Base-by-base conservation (phyloP, 2,113 vertebrate genomes). In the Melanotaenia duboulayi region DNA sequence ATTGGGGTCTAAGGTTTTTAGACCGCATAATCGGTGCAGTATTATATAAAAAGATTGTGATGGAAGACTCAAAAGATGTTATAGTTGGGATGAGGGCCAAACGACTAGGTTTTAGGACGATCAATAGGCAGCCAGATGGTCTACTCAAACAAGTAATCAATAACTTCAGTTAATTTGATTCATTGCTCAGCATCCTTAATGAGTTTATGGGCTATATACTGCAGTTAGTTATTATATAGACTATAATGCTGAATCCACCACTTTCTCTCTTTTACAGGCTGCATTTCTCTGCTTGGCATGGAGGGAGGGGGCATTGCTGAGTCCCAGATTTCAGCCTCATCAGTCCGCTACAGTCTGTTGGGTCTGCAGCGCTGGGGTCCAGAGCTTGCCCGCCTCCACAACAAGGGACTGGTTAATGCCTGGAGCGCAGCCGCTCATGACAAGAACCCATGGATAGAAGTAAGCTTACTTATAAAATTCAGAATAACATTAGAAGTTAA, bases 321-420 rank as follows among this genome's bases (percentile, higher is more conserved):
- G 1, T 90, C 92, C 0, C 97, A 99, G 90, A 95, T 99, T 76
- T 90, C 94, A 0, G 91, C 96, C 35, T 99, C 98, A 0, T 99
- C 98, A 0, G 85, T 97, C 44, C 82, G 97, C 50, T 90, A 96
- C 0, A 95, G 93, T 56, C 93, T 99, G 76, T 81, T 99, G 69
- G 96, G 97, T 2, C 52, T 99, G 81, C 97, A 99, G 92, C 96
- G 96, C 76, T 99, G 98, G 98, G 96, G 93, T 0, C 95, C 96
- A 0, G 96, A 98, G 84, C 92, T 97, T 0, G 95, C 95, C 9
- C 95, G 98, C 20, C 96, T 99, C 71, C 93, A 97, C 91, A 95
- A 93, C 89, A 95, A 94, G 0, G 98, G 97, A 24, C 92, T 99
- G 0, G 97, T 98, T 25, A 99, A 99, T 0, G 97, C 98, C 23